Percentiles rank a stretch among this genome's conserved stretches.
Conservation (phyloP, 2,113 vertebrate species). For the Paralichthys olivaceus region DNA sequence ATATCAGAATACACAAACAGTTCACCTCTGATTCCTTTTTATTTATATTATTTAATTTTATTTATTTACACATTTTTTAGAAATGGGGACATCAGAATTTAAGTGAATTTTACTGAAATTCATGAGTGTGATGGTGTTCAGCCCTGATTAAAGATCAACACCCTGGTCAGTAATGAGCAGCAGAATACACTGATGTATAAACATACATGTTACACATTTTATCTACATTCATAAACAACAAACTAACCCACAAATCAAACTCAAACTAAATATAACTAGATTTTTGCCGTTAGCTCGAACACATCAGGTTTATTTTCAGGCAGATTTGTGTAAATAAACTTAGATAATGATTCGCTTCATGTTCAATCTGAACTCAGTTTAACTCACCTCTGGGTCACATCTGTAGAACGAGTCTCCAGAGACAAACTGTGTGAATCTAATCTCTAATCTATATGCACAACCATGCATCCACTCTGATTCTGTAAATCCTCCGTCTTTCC, state of each 20-base stretch:
- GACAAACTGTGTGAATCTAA: neutral
- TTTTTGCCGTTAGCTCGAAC: neutral
- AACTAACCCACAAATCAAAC: neutral
- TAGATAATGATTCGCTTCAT: neutral
- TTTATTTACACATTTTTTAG: neutral
- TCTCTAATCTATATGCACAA: slow-evolving; percentile 25
- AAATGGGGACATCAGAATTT: neutral
- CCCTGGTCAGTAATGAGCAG: too few species aligned
- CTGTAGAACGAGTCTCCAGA: neutral
- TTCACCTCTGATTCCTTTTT: neutral
- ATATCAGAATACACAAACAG: neutral
- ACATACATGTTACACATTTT: too few species aligned
- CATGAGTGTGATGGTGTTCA: neutral
- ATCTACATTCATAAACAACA: too few species aligned
- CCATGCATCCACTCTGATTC: slow-evolving; percentile 5
- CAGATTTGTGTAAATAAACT: neutral
- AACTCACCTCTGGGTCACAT: neutral
- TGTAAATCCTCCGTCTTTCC: slow-evolving; percentile 8
- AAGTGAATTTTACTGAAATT: slow-evolving; percentile 9
- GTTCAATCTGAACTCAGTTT: slow-evolving; percentile 16
- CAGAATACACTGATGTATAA: too few species aligned
- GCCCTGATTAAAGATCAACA: too few species aligned
- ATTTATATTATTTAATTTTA: neutral
- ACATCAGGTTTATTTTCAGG: neutral
- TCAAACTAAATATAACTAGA: neutral